Evolutionary conservation across 2,888 invertebrate genomes (phyloP).

Genomic region (Pachliopta kotzebuea): DNA sequence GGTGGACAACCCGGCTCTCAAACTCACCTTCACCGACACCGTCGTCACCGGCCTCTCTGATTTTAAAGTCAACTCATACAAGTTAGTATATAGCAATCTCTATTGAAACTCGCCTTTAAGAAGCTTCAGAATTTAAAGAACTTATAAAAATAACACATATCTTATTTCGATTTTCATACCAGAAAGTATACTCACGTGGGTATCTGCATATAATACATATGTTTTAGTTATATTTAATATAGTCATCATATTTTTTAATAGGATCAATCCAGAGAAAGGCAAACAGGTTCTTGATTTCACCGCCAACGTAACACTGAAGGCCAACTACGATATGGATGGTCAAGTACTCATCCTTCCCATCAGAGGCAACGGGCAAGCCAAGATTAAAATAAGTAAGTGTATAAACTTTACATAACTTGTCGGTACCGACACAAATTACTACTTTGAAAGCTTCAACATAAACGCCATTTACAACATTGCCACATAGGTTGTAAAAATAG

Average conservation of each 20-base stretch:
- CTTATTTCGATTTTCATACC: not conserved
- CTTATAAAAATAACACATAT: not conserved
- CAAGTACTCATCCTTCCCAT: slow-evolving; percentile 76
- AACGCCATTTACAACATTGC: no score
- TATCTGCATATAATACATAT: not conserved
- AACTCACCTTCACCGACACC: slow-evolving; percentile 67
- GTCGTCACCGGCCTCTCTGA: slow-evolving; percentile 67
- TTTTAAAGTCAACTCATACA: slow-evolving; percentile 61
- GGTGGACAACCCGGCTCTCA: slow-evolving; percentile 66
- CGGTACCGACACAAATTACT: no score
- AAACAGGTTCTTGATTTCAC: slow-evolving; percentile 68
- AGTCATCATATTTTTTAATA: slow-evolving; percentile 37
- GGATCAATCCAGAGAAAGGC: slow-evolving; percentile 57
- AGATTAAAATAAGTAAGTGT: slow-evolving; percentile 77
- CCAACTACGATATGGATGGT: slow-evolving; percentile 75
- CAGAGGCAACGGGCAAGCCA: slow-evolving; percentile 72
- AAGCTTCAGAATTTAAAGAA: no score
- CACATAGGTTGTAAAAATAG: no score
- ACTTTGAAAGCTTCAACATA: no score
- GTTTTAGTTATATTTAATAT: not conserved
- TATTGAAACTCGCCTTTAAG: no score
- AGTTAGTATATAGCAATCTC: slow-evolving; percentile 47
- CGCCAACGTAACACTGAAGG: slow-evolving; percentile 73
- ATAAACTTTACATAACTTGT: not conserved
- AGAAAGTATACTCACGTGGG: no score